These are phyloP conservation scores for Hoplostethus mediterraneus DNA, from an alignment of 2,797 vertebrate genomes.

Conservation along the genomic window DNA sequence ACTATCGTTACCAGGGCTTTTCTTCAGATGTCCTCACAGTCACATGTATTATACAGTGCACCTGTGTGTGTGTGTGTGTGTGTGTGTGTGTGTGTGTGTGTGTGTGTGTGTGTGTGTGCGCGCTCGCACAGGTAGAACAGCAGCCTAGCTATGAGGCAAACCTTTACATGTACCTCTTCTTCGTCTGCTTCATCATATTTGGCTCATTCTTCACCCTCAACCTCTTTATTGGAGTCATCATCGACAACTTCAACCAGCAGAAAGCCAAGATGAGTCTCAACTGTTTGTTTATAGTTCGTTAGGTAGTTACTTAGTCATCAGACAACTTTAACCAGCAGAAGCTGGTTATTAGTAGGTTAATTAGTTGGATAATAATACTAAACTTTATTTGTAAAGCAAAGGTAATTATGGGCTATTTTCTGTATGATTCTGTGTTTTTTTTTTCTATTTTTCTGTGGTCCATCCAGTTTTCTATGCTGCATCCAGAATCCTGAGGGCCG, in stretches of 20 bases:
- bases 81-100: background rate
- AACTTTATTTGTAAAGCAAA: too few relatives aligned
- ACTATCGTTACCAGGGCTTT: conserved; percentile 1
- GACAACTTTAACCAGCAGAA: conserved; percentile 99
- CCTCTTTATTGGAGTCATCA: conserved; percentile 97
- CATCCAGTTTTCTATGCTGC: too few relatives aligned
- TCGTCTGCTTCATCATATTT: conserved; percentile 97
- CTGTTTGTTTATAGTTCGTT: background rate
- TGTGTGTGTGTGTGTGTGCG: conserved; percentile 7
- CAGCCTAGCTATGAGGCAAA: conserved; percentile 92
- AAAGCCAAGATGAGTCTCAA: conserved; percentile 95
- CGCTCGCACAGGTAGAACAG: conserved; percentile 79
- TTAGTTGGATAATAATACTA: too few relatives aligned
- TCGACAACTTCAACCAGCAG: conserved; percentile 98
- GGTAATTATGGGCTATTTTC: too few relatives aligned
- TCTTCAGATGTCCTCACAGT: too few relatives aligned
- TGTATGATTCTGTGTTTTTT: too few relatives aligned
- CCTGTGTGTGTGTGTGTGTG: background rate
- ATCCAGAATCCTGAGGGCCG: too few relatives aligned
- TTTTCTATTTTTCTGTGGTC: too few relatives aligned
- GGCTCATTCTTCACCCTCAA: conserved; percentile 97
- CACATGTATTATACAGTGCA: too few relatives aligned
- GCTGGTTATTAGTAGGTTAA: background rate
- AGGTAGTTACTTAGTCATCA: conserved; percentile 84
- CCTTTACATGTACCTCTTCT: conserved; percentile 96